Conservation (phyloP, 2,113 vertebrate species). For the Oenanthe melanoleuca region DNA sequence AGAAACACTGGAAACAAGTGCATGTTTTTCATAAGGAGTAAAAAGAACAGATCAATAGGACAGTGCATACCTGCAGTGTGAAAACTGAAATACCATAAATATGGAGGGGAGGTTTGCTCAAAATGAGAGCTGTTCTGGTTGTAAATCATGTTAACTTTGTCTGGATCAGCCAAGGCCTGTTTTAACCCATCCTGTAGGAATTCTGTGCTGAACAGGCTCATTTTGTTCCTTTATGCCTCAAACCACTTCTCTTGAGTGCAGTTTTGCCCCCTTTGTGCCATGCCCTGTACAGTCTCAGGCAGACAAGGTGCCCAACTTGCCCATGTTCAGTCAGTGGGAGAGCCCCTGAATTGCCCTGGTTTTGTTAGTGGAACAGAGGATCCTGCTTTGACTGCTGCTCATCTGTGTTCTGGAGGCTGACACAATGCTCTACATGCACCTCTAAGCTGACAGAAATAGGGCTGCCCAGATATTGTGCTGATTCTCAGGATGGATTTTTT, state of each 20-base stretch:
- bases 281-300: background rate
- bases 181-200: background rate
- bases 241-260: background rate
- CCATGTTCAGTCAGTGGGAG: background rate
- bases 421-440: rapidly evolving
- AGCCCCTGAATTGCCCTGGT: background rate
- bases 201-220: background rate
- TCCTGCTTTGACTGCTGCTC: background rate
- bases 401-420: background rate
- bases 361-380: background rate
- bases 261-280: background rate
- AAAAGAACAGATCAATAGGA: background rate
- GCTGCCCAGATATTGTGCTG: background rate
- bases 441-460: background rate
- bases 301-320: rapidly evolving
- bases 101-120: background rate
- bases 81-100: background rate
- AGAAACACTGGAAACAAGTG: background rate
- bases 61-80: background rate
- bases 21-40: background rate
- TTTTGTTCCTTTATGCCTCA: background rate
- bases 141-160: background rate
- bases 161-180: background rate
- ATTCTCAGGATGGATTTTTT: background rate
- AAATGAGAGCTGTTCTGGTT: background rate